Evolutionary conservation across 2,888 invertebrate genomes (phyloP), one percentile per base, ranked within the genome.

Genomic region (Pandemis heparana): DNA sequence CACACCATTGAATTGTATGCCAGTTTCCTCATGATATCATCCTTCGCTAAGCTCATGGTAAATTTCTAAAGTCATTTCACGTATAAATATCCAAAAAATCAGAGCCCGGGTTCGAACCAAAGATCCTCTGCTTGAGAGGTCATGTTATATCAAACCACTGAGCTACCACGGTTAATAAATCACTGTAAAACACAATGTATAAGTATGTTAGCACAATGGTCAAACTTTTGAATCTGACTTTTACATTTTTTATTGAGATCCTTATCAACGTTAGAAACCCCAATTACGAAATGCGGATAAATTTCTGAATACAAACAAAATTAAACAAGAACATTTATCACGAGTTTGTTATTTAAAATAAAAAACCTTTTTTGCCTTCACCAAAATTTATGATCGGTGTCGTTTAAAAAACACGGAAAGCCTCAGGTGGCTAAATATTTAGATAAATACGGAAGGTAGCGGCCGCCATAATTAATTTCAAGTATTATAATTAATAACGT

Each of bases 361-460:
- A 62, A 39, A 62, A 62, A 46, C 38, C 18, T 65, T 65, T 65
- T 65, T 39, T n/a, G 38, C 64, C 16, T 65, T 38, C 14, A 51
- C n/a, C n/a, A 43, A 43, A 71, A 60, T 71, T 71, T 71, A 71
- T 71, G 51, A 38, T 71, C 46, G 60, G 48, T 71, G 65, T 71
- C 60, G 41, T 66, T 66, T 56, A 64, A 73, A 68, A 59, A 65
- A 65, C 68, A 63, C 63, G 48, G 48, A 5, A 59, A 63, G 73
- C 56, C 59, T 8, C 73, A 73, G 73, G 63, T 73, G 73, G 63
- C 23, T 23, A 73, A 73, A 73, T 69, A 39, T 64, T 73, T 41
- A 69, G 59, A 73, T 73, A 69, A 68, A 73, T 68, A 73, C 53
- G 41, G 48, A 14, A 38, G 32, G 62, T 38, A 18, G n/a, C 16